These are phyloP conservation scores for Pollenia amentaria DNA, from an alignment of 2,888 invertebrate species.

Conservation along the genomic window DNA sequence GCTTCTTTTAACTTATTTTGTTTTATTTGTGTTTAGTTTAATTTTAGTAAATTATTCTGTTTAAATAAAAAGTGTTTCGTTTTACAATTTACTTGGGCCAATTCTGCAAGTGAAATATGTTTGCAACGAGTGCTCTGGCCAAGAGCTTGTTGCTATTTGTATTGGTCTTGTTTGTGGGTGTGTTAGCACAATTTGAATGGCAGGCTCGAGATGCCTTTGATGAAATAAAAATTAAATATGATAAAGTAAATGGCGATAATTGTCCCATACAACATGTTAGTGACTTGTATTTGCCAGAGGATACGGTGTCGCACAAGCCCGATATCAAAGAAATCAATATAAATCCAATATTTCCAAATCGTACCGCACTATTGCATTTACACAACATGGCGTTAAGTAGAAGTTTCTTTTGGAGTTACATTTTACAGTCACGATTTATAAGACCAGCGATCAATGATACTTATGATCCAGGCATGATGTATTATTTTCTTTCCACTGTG, in stretches of 20 bases:
- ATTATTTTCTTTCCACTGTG: constrained; percentile 96
- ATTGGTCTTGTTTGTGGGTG: constrained; percentile 86
- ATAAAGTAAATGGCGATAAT: constrained; percentile 93
- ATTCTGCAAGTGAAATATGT: constrained; percentile 74
- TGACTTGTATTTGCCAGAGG: constrained; percentile 93
- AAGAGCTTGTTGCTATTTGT: constrained; percentile 83
- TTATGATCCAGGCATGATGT: constrained; percentile 99
- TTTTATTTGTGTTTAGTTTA: constrained; percentile 62
- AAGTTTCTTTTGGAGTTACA: constrained; percentile 98
- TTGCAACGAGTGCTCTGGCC: constrained; percentile 81
- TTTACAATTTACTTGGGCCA: constrained; percentile 3
- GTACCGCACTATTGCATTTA: constrained; percentile 95
- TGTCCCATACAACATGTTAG: constrained; percentile 94
- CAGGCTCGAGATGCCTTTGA: constrained; percentile 95
- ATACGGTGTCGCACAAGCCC: constrained; percentile 95
- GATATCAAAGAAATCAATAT: constrained; percentile 97
- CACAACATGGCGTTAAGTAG: constrained; percentile 98
- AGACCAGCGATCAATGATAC: constrained; percentile 95
- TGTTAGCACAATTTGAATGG: constrained; percentile 96
- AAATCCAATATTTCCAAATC: constrained; percentile 96
- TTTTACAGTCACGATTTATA: constrained; percentile 95
- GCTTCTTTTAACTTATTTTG: constrained; percentile 55
- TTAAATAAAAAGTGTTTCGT: not conserved
- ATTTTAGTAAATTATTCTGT: constrained; percentile 47
- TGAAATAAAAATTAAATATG: constrained; percentile 92